Conservation (phyloP, 2,888 invertebrate species). For the Venusia cambrica region DNA sequence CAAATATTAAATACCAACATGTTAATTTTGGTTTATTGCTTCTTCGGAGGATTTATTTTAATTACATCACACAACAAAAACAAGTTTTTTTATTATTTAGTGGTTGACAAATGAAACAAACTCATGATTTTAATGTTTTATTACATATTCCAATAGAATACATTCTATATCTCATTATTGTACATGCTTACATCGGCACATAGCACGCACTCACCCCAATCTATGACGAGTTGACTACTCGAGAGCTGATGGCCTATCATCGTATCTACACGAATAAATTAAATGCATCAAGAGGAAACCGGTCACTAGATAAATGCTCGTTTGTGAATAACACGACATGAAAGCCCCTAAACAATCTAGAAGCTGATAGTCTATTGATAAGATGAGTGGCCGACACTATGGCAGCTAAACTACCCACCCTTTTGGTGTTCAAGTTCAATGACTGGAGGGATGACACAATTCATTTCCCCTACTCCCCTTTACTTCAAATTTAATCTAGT, state of each 20-base stretch:
- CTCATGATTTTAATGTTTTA: constrained; percentile 61
- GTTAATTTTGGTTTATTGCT: no score
- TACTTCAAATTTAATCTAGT: constrained; percentile 53
- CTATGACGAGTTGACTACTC: constrained; percentile 17
- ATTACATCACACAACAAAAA: no score
- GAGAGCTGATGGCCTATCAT: constrained; percentile 9
- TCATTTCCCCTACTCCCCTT: constrained; percentile 18
- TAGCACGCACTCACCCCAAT: constrained; percentile 31
- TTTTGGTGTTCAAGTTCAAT: constrained; percentile 18
- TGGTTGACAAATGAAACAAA: constrained; percentile 13
- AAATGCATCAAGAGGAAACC: constrained; percentile 66
- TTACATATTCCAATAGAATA: constrained; percentile 82
- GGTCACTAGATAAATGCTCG: constrained; percentile 60
- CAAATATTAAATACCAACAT: no score
- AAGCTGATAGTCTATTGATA: constrained; percentile 62
- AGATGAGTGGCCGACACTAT: constrained; percentile 16
- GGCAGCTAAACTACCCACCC: constrained; percentile 22
- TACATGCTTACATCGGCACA: constrained; percentile 61
- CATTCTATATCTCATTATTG: constrained; percentile 73
- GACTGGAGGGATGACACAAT: constrained; percentile 18
- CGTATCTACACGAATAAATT: constrained; percentile 46
- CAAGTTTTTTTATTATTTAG: constrained; percentile 1
- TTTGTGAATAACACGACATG: constrained; percentile 48
- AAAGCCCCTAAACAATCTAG: constrained; percentile 65
- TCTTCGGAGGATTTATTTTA: no score